phyloP scores from a whole-genome alignment of 37 sponge, comb jelly and placozoan species.

The Theonella swinhoei region DNA sequence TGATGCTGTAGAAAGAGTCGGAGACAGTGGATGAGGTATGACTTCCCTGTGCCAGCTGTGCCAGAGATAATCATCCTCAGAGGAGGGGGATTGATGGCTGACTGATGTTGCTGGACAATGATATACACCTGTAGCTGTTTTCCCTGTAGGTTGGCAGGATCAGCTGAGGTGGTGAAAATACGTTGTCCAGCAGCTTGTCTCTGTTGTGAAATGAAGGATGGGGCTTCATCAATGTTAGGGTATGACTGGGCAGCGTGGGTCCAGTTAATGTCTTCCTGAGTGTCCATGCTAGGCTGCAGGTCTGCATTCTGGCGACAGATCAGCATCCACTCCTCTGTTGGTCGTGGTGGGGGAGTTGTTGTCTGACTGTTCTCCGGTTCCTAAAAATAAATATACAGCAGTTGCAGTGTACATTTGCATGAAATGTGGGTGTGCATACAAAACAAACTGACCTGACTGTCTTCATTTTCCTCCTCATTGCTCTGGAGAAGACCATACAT shows the following conservation, averaged over 20 bases:
- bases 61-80: conserved; percentile 36
- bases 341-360: conserved; percentile 5
- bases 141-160: conserved; percentile 32
- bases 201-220: too few relatives aligned
- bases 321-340: conserved; percentile 58
- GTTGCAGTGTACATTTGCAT: too few relatives aligned
- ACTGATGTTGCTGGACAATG: too few relatives aligned
- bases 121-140: conserved; percentile 45
- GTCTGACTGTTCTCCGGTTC: conserved; percentile 1
- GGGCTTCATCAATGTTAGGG: too few relatives aligned
- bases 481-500: conserved; percentile 41
- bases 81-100: conserved; percentile 1
- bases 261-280: conserved; percentile 28
- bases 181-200: conserved; percentile 10
- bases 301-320: conserved; percentile 29
- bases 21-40: too few relatives aligned
- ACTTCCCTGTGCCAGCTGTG: too few relatives aligned
- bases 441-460: neutral
- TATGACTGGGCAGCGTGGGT: conserved; percentile 5
- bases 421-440: too few relatives aligned
- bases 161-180: conserved; percentile 37
- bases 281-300: too few relatives aligned
- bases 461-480: neutral
- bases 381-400: conserved; percentile 2
- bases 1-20: too few relatives aligned